Evolutionary conservation across 1,140 invertebrate genomes (phyloP).

Genomic region (Brachionus rotundiformis): DNA sequence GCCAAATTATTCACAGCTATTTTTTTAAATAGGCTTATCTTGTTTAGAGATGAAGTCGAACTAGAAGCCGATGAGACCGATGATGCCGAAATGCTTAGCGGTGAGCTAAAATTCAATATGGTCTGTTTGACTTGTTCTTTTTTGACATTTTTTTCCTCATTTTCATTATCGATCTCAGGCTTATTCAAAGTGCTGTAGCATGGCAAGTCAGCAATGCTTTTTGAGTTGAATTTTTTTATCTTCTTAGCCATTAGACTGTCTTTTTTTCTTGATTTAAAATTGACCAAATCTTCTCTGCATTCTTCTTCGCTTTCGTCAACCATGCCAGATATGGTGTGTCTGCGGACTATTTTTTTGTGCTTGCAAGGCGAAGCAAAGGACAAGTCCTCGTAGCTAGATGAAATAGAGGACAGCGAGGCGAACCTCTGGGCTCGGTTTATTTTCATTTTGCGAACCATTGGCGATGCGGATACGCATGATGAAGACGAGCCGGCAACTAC

Average conservation of each 20-base stretch:
- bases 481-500: conserved; percentile 20
- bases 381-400: conserved; percentile 2
- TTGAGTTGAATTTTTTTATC: background rate
- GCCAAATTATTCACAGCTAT: conserved; percentile 10
- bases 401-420: background rate
- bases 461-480: conserved; percentile 23
- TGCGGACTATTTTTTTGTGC: conserved; percentile 36
- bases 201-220: conserved; percentile 17
- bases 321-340: conserved; percentile 1
- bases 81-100: conserved; percentile 32
- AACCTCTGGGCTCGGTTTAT: background rate
- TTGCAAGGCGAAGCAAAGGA: background rate
- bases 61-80: background rate
- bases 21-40: background rate
- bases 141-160: background rate
- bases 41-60: background rate
- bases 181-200: background rate
- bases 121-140: background rate
- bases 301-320: background rate
- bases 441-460: background rate
- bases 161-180: background rate
- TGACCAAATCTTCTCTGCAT: background rate
- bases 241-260: background rate
- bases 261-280: background rate
- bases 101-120: conserved; percentile 28